phyloP scores from a whole-genome alignment of 2,888 invertebrate species.

The Leptinotarsa rubiginosa region DNA sequence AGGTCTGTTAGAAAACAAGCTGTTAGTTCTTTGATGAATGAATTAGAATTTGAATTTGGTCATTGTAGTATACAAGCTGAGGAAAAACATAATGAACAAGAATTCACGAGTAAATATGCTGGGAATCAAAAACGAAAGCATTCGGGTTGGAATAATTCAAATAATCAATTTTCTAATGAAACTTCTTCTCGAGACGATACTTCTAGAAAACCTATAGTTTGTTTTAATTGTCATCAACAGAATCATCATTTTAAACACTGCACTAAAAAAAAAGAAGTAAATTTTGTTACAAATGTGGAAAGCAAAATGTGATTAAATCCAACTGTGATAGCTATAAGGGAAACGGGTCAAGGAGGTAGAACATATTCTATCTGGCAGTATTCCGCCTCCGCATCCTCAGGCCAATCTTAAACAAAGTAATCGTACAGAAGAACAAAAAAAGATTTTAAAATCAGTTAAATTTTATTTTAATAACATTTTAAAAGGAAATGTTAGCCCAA shows the following conservation, averaged over 20 bases:
- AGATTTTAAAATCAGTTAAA: background rate
- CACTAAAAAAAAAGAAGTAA: background rate
- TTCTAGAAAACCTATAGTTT: background rate
- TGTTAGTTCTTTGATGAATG: background rate
- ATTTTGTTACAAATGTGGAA: background rate
- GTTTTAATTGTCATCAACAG: background rate
- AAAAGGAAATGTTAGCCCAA: background rate
- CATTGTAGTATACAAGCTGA: background rate
- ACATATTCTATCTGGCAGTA: background rate
- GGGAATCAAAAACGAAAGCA: too few relatives aligned
- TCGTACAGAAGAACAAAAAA: background rate
- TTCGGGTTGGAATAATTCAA: too few relatives aligned
- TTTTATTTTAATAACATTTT: background rate
- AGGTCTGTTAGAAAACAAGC: background rate
- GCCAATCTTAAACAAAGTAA: background rate
- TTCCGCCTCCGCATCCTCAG: background rate
- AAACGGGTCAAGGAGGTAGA: conserved; percentile 3
- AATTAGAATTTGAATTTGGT: background rate
- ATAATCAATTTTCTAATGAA: background rate
- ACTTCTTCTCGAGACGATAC: background rate
- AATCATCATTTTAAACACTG: conserved; percentile 1
- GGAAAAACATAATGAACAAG: too few relatives aligned
- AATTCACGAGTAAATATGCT: too few relatives aligned
- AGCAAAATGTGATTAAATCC: background rate
- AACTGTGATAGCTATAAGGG: conserved; percentile 5